Evolutionary conservation across 2,888 invertebrate genomes (phyloP), one percentile per base, ranked within the genome.

Genomic region (Synanthedon vespiformis): DNA sequence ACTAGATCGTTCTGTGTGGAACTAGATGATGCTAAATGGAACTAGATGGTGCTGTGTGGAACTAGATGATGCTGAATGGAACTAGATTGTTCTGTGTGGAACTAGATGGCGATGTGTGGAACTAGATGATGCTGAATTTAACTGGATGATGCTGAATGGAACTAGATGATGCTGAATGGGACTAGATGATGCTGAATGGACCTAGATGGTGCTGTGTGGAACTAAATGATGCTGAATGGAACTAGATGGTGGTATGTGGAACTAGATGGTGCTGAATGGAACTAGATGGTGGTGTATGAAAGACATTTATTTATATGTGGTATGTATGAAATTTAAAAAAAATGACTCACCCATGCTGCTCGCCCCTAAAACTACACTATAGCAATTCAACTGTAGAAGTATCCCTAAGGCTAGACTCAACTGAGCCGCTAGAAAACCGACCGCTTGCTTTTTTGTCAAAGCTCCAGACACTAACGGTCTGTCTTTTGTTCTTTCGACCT

Each of bases 311-410:
- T 40, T 48, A 14, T 48, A 4, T 22, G 18, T 4, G 18, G 18
- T 1, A 22, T n/a, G 5, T n/a, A n/a, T 5, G 8, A n/a, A n/a
- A 6, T 3, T 8, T 3, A 41, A 41, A 41, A 41, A n/a, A 41
- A 41, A n/a, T 12, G 51, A 83, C 84, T 76, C 62, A 89, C 93
- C 89, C 81, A 95, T 85, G 40, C 95, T 95, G 69, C 93, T 92
- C 2, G 95, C 94, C 49, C 95, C 95, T 14, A 96, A 78, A 18
- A 92, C 72, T 49, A 96, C 89, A 64, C 94, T 94, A 63, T 94
- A 93, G 90, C 94, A 95, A 77, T 99, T 98, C 0, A 99, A 86
- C 71, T 98, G 97, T n/a, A 97, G 74, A 4, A 99, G 86, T 48
- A 99, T 90, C 0, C 91, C 85, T 4, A 98, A 87, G 0, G 96